Evolutionary conservation across 2,113 vertebrate species (phyloP).

Genomic region (Hepsetus odoe): DNA sequence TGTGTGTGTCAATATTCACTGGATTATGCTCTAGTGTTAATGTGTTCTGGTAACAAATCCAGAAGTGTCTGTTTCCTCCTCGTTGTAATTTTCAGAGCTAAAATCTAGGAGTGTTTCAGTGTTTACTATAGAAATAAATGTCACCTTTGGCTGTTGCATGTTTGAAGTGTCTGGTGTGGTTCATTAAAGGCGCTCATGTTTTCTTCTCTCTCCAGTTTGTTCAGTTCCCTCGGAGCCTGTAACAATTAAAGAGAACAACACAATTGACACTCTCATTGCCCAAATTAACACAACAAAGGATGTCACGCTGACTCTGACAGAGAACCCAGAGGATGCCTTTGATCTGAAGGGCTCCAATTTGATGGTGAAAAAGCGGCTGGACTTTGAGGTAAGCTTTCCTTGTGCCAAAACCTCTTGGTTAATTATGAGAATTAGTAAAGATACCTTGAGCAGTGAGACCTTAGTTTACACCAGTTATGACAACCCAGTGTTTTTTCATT

Average conservation of each 20-base stretch:
- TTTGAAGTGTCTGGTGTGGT: neutral
- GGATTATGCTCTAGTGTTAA: too few species aligned
- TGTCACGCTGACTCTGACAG: constrained; percentile 60
- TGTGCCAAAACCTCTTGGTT: too few species aligned
- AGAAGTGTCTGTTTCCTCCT: too few species aligned
- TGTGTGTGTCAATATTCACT: too few species aligned
- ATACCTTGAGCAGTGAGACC: too few species aligned
- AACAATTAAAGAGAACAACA: constrained; percentile 71
- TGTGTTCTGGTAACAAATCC: too few species aligned
- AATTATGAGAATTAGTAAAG: too few species aligned
- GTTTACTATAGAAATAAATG: neutral
- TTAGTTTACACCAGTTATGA: too few species aligned
- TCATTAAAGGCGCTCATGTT: constrained; percentile 34
- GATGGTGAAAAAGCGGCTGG: constrained; percentile 72
- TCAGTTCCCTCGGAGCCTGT: constrained; percentile 66
- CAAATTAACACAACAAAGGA: constrained; percentile 62
- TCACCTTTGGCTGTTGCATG: neutral
- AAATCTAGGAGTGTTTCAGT: neutral
- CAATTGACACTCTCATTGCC: constrained; percentile 64
- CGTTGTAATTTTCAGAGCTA: too few species aligned
- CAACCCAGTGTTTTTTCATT: neutral
- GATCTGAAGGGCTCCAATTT: constrained; percentile 66
- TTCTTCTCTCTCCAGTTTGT: constrained; percentile 66
- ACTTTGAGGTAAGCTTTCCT: constrained; percentile 72
- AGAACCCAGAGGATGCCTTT: constrained; percentile 73